Conservation (phyloP, 2,888 invertebrate genomes). For the Drosophila austrosaltans region DNA sequence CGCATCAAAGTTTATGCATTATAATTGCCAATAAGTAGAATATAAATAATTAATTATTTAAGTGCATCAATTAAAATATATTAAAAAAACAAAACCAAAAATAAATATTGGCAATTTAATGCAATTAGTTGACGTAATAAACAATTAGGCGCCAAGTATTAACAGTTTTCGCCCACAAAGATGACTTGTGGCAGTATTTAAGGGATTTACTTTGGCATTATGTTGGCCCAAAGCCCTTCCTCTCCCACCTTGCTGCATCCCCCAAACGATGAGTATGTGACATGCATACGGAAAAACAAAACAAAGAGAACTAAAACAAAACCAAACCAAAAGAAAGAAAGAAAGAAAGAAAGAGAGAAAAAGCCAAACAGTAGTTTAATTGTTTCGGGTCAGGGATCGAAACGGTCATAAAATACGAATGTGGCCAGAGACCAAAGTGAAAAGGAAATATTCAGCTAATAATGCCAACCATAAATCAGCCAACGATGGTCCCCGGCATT, state of each 20-base stretch:
- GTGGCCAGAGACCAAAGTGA: not conserved
- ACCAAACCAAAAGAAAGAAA: constrained; percentile 21
- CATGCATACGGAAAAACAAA: constrained; percentile 50
- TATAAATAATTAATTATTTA: not conserved
- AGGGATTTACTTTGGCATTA: constrained; percentile 47
- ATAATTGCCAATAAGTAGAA: not conserved
- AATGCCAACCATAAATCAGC: constrained; percentile 69
- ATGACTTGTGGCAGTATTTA: constrained; percentile 27
- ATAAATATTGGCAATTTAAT: constrained; percentile 45
- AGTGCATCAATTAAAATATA: constrained; percentile 9
- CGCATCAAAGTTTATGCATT: not conserved
- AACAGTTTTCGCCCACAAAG: constrained; percentile 5
- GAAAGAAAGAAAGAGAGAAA: constrained; percentile 20
- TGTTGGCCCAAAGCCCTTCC: constrained; percentile 18
- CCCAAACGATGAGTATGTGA: constrained; percentile 55
- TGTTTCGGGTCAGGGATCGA: constrained; percentile 51
- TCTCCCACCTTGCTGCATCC: constrained; percentile 4
- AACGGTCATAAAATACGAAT: constrained; percentile 54
- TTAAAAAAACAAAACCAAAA: constrained; percentile 42
- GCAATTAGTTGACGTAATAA: constrained; percentile 59
- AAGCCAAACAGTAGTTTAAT: constrained; percentile 61
- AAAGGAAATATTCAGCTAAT: constrained; percentile 51
- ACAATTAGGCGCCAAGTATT: constrained; percentile 67
- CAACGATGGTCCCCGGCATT: constrained; percentile 53
- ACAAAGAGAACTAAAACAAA: not conserved